Evolutionary conservation across 2,797 vertebrate species (phyloP), one percentile per base, ranked within the genome.

Genomic region (Eleutherodactylus coqui): DNA sequence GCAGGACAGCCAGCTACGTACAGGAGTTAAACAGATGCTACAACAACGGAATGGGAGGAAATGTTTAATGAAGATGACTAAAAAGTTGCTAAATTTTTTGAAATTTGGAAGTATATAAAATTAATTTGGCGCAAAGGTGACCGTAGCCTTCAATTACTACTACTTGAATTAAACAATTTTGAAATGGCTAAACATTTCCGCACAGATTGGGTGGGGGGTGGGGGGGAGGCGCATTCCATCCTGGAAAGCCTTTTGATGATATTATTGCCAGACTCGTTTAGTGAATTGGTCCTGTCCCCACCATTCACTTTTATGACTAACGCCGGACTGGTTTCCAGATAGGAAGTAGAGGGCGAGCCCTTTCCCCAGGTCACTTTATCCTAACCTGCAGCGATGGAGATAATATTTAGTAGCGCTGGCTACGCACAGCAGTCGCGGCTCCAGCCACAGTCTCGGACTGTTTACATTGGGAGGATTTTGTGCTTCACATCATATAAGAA

Each of bases 381-480:
- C 21, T n/a, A n/a, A 55, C 10, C 75, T 55, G 41, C 41, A 38
- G 51, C 38, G 32, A 32, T 9, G 5, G 1, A 38, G 76, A 58
- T 78, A 58, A 60, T 78, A 5, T 41, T 11, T 38, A 7, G 51
- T 41, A 41, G 32, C 21, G 45, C 34, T 55, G 51, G 51, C 36
- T 41, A 1, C 19, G 19, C 51, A 19, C 32, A 24, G 47, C 67
- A 9, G 67, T 13, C 47, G 6, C 17, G 80, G 80, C 80, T 82
- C 80, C 80, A 69, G 80, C 34, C 80, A 38, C 70, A 11, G 51
- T 9, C 41, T 47, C 60, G 19, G 27, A 29, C 80, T 82, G 80
- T 82, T 82, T 82, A 82, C 80, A 41, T 38, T 70, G 80, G 64
- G 79, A 81, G 60, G 62, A 34, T 70, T 51, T 47, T 34, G 79